Percentiles rank a stretch among this genome's conserved stretches.
phyloP scores from a whole-genome alignment of 2,888 invertebrate genomes.

The Laothoe populi region DNA sequence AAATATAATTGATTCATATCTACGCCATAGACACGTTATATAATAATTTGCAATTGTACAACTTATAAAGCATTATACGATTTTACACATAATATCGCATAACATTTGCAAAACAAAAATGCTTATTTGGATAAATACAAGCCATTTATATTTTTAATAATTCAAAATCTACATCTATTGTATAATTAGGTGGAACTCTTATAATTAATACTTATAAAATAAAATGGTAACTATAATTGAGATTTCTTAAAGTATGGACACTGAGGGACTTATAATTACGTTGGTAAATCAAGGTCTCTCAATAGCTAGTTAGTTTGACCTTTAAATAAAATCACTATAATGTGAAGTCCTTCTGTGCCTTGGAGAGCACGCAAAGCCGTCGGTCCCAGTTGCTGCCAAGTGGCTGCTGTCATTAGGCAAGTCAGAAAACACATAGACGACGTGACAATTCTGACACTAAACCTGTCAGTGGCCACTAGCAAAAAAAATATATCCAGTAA shows the following conservation, averaged over 20 bases:
- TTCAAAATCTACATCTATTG: conserved; percentile 21
- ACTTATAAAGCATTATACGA: conserved; percentile 24
- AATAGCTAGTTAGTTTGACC: neutral
- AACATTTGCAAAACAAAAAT: conserved; percentile 25
- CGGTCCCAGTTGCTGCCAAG: neutral
- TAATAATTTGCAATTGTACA: conserved; percentile 17
- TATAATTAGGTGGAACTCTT: conserved; percentile 29
- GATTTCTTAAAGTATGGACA: conserved; percentile 39
- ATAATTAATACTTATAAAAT: conserved; percentile 44
- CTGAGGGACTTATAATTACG: conserved; percentile 25
- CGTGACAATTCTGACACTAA: neutral
- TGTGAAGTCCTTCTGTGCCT: conserved; percentile 3
- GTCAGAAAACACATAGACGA: neutral
- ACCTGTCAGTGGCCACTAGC: neutral
- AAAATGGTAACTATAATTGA: conserved; percentile 49
- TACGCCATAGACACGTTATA: conserved; percentile 22
- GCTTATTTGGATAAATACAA: conserved; percentile 22
- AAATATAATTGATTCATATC: conserved; percentile 26
- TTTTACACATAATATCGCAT: conserved; percentile 26
- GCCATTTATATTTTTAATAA: conserved; percentile 8
- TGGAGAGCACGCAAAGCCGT: conserved; percentile 9
- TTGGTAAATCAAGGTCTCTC: conserved; percentile 2
- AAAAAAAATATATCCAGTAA: too few species aligned
- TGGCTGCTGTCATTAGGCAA: neutral
- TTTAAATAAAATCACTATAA: neutral